Evolutionary conservation across 2,113 vertebrate genomes (phyloP), one percentile per base, ranked within the genome.

Genomic region (Caranx melampygus): DNA sequence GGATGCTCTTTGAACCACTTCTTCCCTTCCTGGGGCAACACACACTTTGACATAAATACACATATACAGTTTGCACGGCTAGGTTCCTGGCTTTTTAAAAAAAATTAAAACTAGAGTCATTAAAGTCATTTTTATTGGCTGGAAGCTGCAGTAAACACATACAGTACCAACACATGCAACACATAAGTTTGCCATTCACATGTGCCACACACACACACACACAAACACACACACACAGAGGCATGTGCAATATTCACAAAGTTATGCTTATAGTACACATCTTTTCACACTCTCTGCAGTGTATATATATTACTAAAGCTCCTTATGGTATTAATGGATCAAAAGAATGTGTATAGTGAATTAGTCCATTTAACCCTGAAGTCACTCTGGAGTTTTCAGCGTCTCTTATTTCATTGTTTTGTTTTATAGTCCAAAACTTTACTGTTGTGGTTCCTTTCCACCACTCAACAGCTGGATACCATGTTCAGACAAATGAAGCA

Each of bases 1-100:
- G 21, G 37, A 72, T 71, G 83, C 75, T 84, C 80, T 79, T 86
- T 87, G 78, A 88, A 84, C 70, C 63, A 70, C 72, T 82, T 75
- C 26, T 62, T 77, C 33, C 47, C 49, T 42, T 75, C 67, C 81
- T n/a, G 21, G 35, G 58, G 78, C 65, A 71, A 51, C 72, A 47
- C 21, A 42, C 40, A 42, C 40, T 37, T 37, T 20, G 16, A 42
- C 47, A 26, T 13, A 75, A 21, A 72, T 2, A 42, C 69, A 54
- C 52, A 72, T 26, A 54, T 57, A 49, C 5, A 76, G 44, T 59
- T 31, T 14, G 34, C 16, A 45, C 33, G 57, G 59, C 68, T n/a
- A 63, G 21, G 45, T 69, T 72, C 44, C 58, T 79, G 4, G 45
- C 6, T 58, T 71, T 73, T 81, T 78, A 47, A 47, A 26, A 26